Conservation (phyloP, 2,888 invertebrate genomes). For the Nemapogon koenigi region DNA sequence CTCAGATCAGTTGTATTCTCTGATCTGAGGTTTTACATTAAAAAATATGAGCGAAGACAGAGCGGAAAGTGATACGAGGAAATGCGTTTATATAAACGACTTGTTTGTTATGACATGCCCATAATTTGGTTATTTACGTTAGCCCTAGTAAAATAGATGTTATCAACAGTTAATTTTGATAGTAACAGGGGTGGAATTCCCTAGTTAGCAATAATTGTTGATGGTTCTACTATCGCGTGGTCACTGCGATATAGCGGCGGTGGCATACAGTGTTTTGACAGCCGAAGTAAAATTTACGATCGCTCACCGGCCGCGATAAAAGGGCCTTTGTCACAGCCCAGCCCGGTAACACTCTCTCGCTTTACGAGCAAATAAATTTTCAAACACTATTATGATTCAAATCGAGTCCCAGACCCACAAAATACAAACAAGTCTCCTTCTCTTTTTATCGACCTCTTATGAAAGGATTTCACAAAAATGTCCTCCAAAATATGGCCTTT, state of each 20-base stretch:
- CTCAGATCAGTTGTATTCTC: no score
- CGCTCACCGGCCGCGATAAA: constrained; percentile 50
- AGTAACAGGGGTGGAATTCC: constrained; percentile 4
- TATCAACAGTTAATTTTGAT: constrained; percentile 1
- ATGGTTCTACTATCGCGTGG: neutral
- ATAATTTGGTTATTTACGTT: no score
- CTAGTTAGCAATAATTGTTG: constrained; percentile 6
- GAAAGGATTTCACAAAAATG: constrained; percentile 41
- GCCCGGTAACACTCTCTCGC: constrained; percentile 45
- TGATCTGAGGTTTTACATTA: no score
- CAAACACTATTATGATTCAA: constrained; percentile 63
- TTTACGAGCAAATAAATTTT: constrained; percentile 64
- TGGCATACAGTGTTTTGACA: constrained; percentile 42
- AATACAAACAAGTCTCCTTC: constrained; percentile 35
- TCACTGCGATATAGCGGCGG: neutral
- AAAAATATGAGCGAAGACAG: no score
- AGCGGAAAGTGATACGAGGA: no score
- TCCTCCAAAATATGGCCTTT: constrained; percentile 30
- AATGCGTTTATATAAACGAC: no score
- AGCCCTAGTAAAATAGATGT: constrained; percentile 2
- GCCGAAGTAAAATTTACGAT: constrained; percentile 56
- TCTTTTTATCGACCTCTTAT: constrained; percentile 40
- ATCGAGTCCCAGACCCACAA: constrained; percentile 46
- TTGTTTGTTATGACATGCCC: no score
- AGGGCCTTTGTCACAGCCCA: constrained; percentile 53